Conservation (phyloP, 2,113 vertebrate species). For the Sylvia atricapilla region DNA sequence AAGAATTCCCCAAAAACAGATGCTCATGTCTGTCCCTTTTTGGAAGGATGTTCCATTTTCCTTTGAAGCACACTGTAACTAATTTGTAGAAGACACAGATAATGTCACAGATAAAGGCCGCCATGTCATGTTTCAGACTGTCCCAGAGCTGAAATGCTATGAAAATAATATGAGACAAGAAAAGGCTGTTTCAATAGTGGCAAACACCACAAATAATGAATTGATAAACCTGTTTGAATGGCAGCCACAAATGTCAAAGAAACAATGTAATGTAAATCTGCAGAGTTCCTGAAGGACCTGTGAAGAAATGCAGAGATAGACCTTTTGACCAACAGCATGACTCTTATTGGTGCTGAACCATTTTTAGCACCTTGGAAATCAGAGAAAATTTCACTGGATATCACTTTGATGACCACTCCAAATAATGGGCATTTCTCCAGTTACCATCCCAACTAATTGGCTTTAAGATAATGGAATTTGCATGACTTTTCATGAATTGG, state of each 20-base stretch:
- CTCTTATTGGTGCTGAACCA: not conserved
- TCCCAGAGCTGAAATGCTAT: not conserved
- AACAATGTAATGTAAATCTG: not conserved
- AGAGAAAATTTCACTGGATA: not conserved
- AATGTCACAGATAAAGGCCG: conserved; percentile 8
- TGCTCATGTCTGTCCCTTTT: not conserved
- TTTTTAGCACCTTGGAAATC: not conserved
- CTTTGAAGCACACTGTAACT: not conserved
- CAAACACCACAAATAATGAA: not conserved
- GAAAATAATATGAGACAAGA: not conserved
- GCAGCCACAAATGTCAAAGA: not conserved
- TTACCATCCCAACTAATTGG: not conserved
- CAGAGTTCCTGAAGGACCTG: not conserved
- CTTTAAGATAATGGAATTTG: not conserved
- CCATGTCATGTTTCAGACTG: not conserved
- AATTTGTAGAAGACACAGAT: conserved; percentile 22
- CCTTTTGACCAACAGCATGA: not conserved
- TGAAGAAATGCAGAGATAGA: not conserved
- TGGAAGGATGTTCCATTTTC: not conserved
- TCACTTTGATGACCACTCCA: not conserved
- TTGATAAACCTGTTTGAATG: not conserved
- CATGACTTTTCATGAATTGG: not conserved
- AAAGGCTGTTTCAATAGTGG: not conserved
- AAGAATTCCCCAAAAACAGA: conserved; percentile 43
- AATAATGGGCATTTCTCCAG: not conserved